phyloP scores from a whole-genome alignment of 2,797 vertebrate species.

The Salmo trutta region DNA sequence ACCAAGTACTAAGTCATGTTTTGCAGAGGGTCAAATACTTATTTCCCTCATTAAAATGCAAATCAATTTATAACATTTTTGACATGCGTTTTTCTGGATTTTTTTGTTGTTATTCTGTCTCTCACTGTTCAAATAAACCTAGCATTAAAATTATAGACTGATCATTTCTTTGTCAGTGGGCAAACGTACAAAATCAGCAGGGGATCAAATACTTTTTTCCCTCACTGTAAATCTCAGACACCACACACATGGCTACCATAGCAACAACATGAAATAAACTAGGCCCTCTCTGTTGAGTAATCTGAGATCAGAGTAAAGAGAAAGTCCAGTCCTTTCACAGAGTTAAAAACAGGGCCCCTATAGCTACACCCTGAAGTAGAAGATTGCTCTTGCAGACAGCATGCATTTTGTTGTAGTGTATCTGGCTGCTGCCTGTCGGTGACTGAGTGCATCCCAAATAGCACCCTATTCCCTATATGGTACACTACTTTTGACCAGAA shows the following conservation, averaged over 20 bases:
- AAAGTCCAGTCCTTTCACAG: background rate
- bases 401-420: slow-evolving; percentile 5
- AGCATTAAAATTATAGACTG: no score
- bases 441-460: background rate
- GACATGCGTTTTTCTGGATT: no score
- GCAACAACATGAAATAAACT: background rate
- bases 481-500: background rate
- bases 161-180: no score
- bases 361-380: background rate
- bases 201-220: no score
- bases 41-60: no score
- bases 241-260: slow-evolving; percentile 1
- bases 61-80: no score
- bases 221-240: background rate
- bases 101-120: no score
- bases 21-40: no score
- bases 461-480: background rate
- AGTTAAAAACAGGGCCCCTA: background rate
- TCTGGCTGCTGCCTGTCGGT: background rate
- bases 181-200: no score
- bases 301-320: slow-evolving; percentile 1
- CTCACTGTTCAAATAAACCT: no score
- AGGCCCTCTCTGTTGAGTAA: background rate
- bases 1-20: no score
- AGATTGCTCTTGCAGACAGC: background rate